These are phyloP conservation scores for Teleogryllus oceanicus DNA, from an alignment of 2,888 invertebrate species.

Conservation along the genomic window DNA sequence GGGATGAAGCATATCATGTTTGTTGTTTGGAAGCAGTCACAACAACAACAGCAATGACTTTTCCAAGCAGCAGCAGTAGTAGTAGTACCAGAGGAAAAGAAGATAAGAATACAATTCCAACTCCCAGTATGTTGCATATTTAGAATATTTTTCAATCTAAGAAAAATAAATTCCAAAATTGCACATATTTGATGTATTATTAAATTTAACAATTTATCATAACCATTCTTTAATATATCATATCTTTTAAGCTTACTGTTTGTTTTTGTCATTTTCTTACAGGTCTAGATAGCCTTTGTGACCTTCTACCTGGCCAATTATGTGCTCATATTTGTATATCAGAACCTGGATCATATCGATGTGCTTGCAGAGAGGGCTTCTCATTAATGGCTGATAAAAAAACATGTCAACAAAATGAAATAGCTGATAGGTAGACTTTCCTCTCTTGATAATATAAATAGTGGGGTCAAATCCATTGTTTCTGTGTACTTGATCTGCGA, in stretches of 20 bases:
- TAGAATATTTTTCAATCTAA: not conserved
- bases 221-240: not conserved
- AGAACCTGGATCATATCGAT: slow-evolving; percentile 65
- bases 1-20: slow-evolving; percentile 58
- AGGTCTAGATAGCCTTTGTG: slow-evolving; percentile 56
- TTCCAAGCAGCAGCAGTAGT: not conserved
- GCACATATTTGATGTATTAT: not conserved
- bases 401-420: slow-evolving; percentile 57
- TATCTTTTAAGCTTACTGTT: too few species aligned
- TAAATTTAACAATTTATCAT: not conserved
- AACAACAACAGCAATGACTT: not conserved
- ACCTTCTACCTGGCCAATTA: slow-evolving; percentile 54
- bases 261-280: slow-evolving; percentile 33
- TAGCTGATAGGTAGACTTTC: slow-evolving; percentile 43
- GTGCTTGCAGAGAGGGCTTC: slow-evolving; percentile 67
- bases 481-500: too few species aligned
- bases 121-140: slow-evolving; percentile 27
- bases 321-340: slow-evolving; percentile 79
- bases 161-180: not conserved
- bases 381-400: slow-evolving; percentile 66
- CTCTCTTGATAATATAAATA: too few species aligned
- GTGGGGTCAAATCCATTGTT: too few species aligned
- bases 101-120: slow-evolving; percentile 24
- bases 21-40: slow-evolving; percentile 55
- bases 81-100: not conserved